phyloP scores from a whole-genome alignment of 1,140 invertebrate species.

The Brachionus calyciflorus region DNA sequence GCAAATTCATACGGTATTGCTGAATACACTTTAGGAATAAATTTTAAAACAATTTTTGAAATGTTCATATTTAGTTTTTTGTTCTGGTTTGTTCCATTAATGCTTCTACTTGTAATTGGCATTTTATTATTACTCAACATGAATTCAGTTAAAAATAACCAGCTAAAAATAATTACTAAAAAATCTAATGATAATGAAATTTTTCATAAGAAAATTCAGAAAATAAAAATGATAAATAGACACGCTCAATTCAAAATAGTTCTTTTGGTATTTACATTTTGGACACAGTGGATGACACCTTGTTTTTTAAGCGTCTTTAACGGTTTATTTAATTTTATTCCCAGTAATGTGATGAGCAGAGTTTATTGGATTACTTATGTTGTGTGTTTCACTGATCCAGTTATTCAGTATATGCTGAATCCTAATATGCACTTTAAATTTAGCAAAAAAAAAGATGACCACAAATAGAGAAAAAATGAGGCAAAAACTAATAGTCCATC shows the following conservation, averaged over 20 bases:
- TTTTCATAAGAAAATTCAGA: neutral
- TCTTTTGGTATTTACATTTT: constrained; percentile 31
- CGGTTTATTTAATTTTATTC: neutral
- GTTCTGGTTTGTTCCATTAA: neutral
- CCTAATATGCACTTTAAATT: too few species aligned
- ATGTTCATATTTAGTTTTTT: neutral
- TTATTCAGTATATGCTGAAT: neutral
- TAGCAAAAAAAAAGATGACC: too few species aligned
- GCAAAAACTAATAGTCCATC: too few species aligned
- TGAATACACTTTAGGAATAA: neutral
- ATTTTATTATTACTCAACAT: neutral
- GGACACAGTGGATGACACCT: neutral
- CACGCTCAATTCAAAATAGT: constrained; percentile 9
- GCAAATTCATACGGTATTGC: neutral
- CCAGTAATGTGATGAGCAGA: neutral
- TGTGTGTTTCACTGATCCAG: constrained; percentile 3
- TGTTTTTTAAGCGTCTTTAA: neutral
- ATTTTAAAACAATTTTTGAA: neutral
- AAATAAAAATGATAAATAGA: neutral
- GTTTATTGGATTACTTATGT: constrained; percentile 1
- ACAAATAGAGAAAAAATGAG: too few species aligned
- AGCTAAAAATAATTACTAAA: neutral
- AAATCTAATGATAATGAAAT: neutral
- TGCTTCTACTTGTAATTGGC: neutral
- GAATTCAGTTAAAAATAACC: constrained; percentile 14